A percentile compares a stretch with the other conserved stretches of the same genome.
These are phyloP conservation scores for Ferdinandea cuprea DNA, from an alignment of 2,888 invertebrate species.

Conservation along the genomic window DNA sequence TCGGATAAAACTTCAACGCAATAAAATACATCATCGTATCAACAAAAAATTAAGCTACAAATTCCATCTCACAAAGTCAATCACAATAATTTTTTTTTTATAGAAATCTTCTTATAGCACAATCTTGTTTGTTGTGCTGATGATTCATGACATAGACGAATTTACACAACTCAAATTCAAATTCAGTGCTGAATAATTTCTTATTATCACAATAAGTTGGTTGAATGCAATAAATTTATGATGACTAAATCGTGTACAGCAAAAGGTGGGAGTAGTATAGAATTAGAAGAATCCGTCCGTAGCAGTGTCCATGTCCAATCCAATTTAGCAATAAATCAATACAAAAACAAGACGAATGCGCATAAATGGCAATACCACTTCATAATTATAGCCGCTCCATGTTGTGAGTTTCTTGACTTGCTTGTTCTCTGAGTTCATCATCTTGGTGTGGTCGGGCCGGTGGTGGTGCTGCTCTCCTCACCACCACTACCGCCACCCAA, in stretches of 20 bases:
- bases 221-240: background rate
- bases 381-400: conserved; percentile 20
- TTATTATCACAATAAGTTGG: conserved; percentile 10
- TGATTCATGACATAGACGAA: conserved; percentile 30
- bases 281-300: background rate
- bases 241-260: conserved; percentile 9
- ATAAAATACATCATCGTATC: conserved; percentile 9
- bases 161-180: conserved; percentile 19
- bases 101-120: conserved; percentile 56
- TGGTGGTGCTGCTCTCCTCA: background rate
- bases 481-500: conserved; percentile 2
- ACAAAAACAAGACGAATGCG: background rate
- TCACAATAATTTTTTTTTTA: conserved; percentile 23
- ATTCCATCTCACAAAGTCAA: conserved; percentile 4
- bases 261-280: too few species aligned
- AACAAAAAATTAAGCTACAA: conserved; percentile 10
- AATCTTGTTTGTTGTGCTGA: conserved; percentile 23
- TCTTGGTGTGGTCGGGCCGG: too few species aligned
- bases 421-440: conserved; percentile 40
- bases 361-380: conserved; percentile 29
- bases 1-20: conserved; percentile 10
- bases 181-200: background rate
- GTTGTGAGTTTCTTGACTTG: conserved; percentile 3
- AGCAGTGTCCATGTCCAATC: conserved; percentile 12
- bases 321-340: conserved; percentile 33